phyloP scores from a whole-genome alignment of 2,888 invertebrate genomes.

The Mechanitis messenoides region DNA sequence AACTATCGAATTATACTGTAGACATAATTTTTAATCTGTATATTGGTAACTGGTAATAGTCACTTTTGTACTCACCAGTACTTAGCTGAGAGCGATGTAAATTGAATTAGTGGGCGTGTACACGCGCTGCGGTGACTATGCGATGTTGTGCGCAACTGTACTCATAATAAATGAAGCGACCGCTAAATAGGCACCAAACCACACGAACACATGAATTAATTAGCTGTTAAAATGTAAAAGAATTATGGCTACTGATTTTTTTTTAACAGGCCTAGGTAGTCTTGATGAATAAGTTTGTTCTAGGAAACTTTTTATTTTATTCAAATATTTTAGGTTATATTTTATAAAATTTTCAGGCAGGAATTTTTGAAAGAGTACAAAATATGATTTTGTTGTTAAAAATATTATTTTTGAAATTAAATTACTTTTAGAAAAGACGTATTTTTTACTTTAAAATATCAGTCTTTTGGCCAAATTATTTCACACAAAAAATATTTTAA shows the following conservation, averaged over 20 bases:
- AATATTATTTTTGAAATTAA: no score
- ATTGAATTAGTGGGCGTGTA: slow-evolving; percentile 68
- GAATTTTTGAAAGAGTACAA: no score
- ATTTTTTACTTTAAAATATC: no score
- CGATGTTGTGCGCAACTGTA: slow-evolving; percentile 31
- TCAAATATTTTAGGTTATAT: no score
- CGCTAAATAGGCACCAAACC: slow-evolving; percentile 23
- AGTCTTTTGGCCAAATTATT: neutral
- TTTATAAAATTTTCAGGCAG: no score
- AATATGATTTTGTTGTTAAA: no score
- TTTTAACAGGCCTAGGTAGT: neutral
- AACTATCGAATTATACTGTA: no score
- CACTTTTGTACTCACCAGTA: slow-evolving; percentile 35
- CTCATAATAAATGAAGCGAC: slow-evolving; percentile 33
- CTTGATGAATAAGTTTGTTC: no score
- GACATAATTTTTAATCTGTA: neutral
- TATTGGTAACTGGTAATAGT: neutral
- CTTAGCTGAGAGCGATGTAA: slow-evolving; percentile 50
- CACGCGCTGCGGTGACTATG: slow-evolving; percentile 35
- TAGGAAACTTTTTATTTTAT: no score
- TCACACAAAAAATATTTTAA: slow-evolving; percentile 1
- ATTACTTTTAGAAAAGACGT: no score
- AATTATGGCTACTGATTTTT: neutral
- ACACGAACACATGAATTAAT: slow-evolving; percentile 6
- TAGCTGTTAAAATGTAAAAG: slow-evolving; percentile 2